Evolutionary conservation across 2,888 invertebrate genomes (phyloP).

Genomic region (Tenodera sinensis): DNA sequence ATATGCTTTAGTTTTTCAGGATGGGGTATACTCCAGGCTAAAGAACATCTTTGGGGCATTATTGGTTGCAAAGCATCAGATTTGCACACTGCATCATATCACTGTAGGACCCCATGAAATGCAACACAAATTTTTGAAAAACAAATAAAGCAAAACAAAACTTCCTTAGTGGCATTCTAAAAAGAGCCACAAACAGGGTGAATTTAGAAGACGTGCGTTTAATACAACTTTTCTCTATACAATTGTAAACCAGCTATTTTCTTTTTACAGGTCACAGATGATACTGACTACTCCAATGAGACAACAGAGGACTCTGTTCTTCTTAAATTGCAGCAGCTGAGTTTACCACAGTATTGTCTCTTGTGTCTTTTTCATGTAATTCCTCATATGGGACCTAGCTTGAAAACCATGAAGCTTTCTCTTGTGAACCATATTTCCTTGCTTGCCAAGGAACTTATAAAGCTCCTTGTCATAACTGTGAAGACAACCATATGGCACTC

Average conservation of each 20-base stretch:
- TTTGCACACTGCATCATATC: too few relatives aligned
- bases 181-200: too few relatives aligned
- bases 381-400: conserved; percentile 37
- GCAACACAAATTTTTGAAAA: too few relatives aligned
- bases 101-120: too few relatives aligned
- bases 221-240: too few relatives aligned
- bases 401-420: background rate
- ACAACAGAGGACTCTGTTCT: conserved; percentile 40
- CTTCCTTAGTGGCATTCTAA: too few relatives aligned
- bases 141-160: too few relatives aligned
- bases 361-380: conserved; percentile 43
- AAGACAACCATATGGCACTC: conserved; percentile 55
- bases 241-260: background rate
- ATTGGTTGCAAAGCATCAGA: too few relatives aligned
- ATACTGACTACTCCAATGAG: background rate
- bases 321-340: conserved; percentile 47
- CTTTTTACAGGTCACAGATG: background rate
- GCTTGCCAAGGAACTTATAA: conserved; percentile 23
- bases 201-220: too few relatives aligned
- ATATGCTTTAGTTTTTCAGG: too few relatives aligned
- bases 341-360: conserved; percentile 48
- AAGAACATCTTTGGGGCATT: too few relatives aligned
- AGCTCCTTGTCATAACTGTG: conserved; percentile 53
- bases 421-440: background rate
- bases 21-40: too few relatives aligned